Percentiles rank a stretch among this genome's conserved stretches.
phyloP scores from a whole-genome alignment of 2,888 invertebrate genomes.

The Lissonota sp. region DNA sequence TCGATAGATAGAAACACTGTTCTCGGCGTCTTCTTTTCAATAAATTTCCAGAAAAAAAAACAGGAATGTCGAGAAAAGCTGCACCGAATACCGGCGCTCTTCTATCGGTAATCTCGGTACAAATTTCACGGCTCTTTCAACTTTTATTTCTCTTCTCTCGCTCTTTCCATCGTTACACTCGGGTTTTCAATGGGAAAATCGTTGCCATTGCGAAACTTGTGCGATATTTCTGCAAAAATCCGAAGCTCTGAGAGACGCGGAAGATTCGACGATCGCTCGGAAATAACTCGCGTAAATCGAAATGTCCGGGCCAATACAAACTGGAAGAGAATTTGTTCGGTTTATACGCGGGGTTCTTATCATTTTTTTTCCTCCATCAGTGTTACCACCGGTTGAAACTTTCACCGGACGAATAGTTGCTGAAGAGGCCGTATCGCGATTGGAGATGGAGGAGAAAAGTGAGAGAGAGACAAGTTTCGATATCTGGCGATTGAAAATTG shows the following conservation, averaged over 20 bases:
- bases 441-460: neutral
- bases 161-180: slow-evolving; percentile 28
- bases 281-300: slow-evolving; percentile 48
- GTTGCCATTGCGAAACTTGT: slow-evolving; percentile 39
- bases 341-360: slow-evolving; percentile 1
- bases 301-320: slow-evolving; percentile 28
- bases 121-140: slow-evolving; percentile 32
- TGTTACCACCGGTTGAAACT: slow-evolving; percentile 20
- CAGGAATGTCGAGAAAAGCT: slow-evolving; percentile 7
- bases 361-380: slow-evolving; percentile 3
- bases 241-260: slow-evolving; percentile 7
- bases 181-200: slow-evolving; percentile 13
- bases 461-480: slow-evolving; percentile 1
- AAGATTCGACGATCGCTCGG: slow-evolving; percentile 25
- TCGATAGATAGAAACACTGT: slow-evolving; percentile 31
- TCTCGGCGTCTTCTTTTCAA: slow-evolving; percentile 7
- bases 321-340: neutral
- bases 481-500: slow-evolving; percentile 31
- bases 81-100: neutral
- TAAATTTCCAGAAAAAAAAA: slow-evolving; percentile 36
- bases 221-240: slow-evolving; percentile 33
- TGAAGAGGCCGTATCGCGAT: neutral
- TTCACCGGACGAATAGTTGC: neutral
- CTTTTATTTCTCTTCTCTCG: slow-evolving; percentile 38
- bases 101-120: slow-evolving; percentile 25